Evolutionary conservation across 1,140 invertebrate genomes (phyloP).

Genomic region (Bradynema listronoti): DNA sequence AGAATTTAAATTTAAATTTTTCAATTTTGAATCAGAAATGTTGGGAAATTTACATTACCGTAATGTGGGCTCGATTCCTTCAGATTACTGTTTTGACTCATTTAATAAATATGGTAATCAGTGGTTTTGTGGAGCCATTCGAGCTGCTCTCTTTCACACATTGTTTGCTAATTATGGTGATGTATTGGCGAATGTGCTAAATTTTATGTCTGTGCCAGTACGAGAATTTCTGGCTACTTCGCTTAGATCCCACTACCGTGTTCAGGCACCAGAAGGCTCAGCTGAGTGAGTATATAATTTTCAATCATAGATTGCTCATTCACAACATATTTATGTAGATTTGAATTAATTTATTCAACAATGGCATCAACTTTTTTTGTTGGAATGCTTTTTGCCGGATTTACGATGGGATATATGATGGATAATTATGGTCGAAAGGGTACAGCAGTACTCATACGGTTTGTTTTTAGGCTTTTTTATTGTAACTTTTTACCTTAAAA

Average conservation of each 20-base stretch:
- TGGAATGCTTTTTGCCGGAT: slow-evolving; percentile 38
- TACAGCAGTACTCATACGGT: slow-evolving; percentile 40
- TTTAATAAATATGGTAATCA: no score
- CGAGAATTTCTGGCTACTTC: slow-evolving; percentile 30
- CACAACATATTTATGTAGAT: slow-evolving; percentile 21
- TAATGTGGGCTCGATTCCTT: no score
- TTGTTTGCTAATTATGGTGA: slow-evolving; percentile 32
- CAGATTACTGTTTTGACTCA: no score
- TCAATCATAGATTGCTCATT: neutral
- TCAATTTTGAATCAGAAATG: no score
- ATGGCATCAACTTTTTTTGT: slow-evolving; percentile 33
- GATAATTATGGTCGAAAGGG: slow-evolving; percentile 36
- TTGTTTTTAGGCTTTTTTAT: neutral
- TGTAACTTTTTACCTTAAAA: neutral
- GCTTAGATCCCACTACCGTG: slow-evolving; percentile 27
- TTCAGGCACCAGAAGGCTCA: neutral
- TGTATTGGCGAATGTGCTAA: slow-evolving; percentile 36
- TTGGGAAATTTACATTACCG: no score
- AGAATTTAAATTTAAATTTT: no score
- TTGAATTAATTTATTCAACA: slow-evolving; percentile 40
- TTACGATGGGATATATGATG: slow-evolving; percentile 41
- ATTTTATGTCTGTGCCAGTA: slow-evolving; percentile 39
- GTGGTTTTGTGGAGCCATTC: no score
- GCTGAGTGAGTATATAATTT: slow-evolving; percentile 1
- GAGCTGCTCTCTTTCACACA: slow-evolving; percentile 31